These are phyloP conservation scores for Margarornis squamiger DNA, from an alignment of 2,797 vertebrate genomes.

Conservation along the genomic window DNA sequence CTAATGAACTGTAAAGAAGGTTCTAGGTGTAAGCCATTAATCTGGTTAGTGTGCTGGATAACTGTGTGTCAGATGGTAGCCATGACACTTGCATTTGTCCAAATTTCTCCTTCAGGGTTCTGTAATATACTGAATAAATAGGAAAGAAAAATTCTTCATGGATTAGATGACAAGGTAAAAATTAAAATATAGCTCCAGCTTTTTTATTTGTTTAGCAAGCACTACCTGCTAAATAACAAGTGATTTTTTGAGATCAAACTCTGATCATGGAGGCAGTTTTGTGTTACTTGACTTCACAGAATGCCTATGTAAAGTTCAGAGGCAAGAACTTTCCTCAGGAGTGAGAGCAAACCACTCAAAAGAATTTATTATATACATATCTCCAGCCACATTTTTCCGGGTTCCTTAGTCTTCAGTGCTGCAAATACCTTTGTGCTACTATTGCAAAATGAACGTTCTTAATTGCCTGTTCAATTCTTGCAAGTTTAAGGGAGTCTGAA, in stretches of 20 bases:
- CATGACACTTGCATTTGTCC: rapidly evolving
- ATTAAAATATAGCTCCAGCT: background rate
- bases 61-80: background rate
- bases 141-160: background rate
- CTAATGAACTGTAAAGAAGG: background rate
- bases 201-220: background rate
- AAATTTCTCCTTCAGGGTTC: background rate
- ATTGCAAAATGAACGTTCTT: background rate
- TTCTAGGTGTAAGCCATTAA: background rate
- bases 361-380: background rate
- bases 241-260: background rate
- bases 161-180: background rate
- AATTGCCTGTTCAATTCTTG: background rate
- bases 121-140: background rate
- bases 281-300: background rate
- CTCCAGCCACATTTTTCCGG: background rate
- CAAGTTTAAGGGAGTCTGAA: background rate
- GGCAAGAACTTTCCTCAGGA: background rate
- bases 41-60: background rate
- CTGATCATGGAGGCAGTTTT: background rate
- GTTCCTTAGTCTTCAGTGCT: background rate
- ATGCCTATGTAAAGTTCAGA: background rate
- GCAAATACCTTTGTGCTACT: background rate
- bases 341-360: background rate
- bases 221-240: background rate